Base-by-base conservation (phyloP, 1,140 invertebrate species). In the Drosophila sucinea region DNA sequence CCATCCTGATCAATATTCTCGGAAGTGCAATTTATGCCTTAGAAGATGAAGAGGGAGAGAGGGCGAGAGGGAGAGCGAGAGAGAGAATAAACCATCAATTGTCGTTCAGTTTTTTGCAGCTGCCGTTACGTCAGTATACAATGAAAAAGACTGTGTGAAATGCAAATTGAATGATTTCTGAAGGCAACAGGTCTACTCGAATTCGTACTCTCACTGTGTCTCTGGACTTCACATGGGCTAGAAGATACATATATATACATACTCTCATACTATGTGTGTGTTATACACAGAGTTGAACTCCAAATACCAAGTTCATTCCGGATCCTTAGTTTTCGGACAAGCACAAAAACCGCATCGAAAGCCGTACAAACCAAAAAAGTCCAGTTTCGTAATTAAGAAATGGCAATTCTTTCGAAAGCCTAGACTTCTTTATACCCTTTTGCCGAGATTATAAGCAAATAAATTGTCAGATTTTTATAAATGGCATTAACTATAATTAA, bases 161-260 rank as follows among this genome's bases (percentile, higher is more conserved):
- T 58, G 66, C 76, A 77, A 77, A 70, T 77, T 47, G 10, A 32
- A 32, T 65, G 11, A 67, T 70, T 44, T 56, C 51, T 70, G 65
- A 70, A 47, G 63, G 73, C 79, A 82, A 62, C 79, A 78, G 79
- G 80, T 82, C 80, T 82, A 57, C 38, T 38, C 54, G 33, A 29
- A 60, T 2, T 47, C 44, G 7, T 38, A 11, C 4, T 10, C 10
- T 3, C 35, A 38, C 35, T 38, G 7, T 38, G 35, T 38, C 35
- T 38, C 35, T 38, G 17, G 17, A 17, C 17, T 17, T 17, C 17
- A 17, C 17, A 17, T 17, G 17, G 17, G 17, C 33, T 35, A 35
- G 33, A 35, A 5, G 35, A 3, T 2, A n/a, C 8, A 17, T 17
- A 17, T 17, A 17, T 17, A 17, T 17, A 17, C 35, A 38, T 3